Conservation (phyloP, 2,888 invertebrate genomes). For the Andrena trimmerana region DNA sequence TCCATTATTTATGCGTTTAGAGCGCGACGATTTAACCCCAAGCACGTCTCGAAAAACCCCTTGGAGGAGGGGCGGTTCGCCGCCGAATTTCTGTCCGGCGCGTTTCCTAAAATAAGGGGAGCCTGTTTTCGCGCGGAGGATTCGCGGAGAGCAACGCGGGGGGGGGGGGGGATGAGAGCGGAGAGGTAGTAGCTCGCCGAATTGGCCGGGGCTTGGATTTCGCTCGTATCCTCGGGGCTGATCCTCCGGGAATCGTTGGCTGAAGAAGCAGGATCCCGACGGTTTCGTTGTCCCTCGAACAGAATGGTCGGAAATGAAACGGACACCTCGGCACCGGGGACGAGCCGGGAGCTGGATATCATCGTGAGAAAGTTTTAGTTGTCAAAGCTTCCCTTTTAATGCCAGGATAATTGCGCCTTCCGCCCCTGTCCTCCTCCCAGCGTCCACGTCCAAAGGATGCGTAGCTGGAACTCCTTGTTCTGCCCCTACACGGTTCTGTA, state of each 20-base stretch:
- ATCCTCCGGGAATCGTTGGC: conserved; percentile 28
- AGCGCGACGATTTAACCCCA: background rate
- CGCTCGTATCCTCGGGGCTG: conserved; percentile 1
- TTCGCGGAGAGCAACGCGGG: background rate
- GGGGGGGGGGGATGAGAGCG: background rate
- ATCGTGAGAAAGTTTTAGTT: conserved; percentile 34
- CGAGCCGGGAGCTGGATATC: background rate
- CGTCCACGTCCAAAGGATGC: conserved; percentile 1
- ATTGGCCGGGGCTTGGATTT: conserved; percentile 11
- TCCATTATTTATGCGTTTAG: conserved; percentile 25
- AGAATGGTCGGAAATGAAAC: conserved; percentile 31
- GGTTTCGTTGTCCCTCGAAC: background rate
- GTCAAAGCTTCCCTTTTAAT: conserved; percentile 40
- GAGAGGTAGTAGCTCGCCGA: background rate
- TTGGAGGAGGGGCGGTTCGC: background rate
- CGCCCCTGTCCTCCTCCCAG: background rate
- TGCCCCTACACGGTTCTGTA: background rate
- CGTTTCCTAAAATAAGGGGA: background rate
- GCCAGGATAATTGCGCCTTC: conserved; percentile 39
- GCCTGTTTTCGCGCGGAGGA: background rate
- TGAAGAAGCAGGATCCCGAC: conserved; percentile 6
- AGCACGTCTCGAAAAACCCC: conserved; percentile 13
- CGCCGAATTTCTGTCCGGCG: conserved; percentile 4
- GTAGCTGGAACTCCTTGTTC: conserved; percentile 1
- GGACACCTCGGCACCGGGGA: background rate